These are phyloP conservation scores for Alentia gelatinosa DNA, from an alignment of 2,888 invertebrate genomes.

Conservation along the genomic window DNA sequence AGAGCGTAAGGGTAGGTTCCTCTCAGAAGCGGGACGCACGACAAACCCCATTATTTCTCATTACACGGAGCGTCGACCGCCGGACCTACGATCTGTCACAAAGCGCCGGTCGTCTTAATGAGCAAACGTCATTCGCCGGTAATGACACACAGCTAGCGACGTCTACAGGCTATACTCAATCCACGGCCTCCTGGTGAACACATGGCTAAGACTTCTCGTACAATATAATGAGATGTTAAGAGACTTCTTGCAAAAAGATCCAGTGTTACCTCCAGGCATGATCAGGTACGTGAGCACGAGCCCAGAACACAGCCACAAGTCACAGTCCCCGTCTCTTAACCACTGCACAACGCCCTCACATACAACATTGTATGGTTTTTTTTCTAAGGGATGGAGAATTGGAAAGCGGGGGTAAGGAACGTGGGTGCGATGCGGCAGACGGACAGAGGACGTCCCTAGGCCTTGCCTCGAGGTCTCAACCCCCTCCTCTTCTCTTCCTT, in stretches of 20 bases:
- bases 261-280: too few relatives aligned
- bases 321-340: too few relatives aligned
- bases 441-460: not conserved
- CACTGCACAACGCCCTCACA: too few relatives aligned
- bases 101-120: not conserved
- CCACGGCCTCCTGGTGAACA: too few relatives aligned
- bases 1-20: not conserved
- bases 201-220: too few relatives aligned
- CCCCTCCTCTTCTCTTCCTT: not conserved
- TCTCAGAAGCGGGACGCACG: not conserved
- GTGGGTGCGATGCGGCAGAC: not conserved
- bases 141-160: not conserved
- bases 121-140: not conserved
- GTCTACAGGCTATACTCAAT: too few relatives aligned
- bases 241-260: too few relatives aligned
- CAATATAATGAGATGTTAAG: too few relatives aligned
- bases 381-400: not conserved
- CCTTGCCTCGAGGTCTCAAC: not conserved
- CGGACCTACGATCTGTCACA: not conserved
- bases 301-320: too few relatives aligned
- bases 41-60: constrained; percentile 7
- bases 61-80: not conserved
- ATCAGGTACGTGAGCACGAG: too few relatives aligned
- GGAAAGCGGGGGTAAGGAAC: not conserved
- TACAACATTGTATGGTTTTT: too few relatives aligned